A percentile compares a stretch with the other conserved stretches of the same genome.
Conservation (phyloP, 2,888 invertebrate species). For the Spisula solida region DNA sequence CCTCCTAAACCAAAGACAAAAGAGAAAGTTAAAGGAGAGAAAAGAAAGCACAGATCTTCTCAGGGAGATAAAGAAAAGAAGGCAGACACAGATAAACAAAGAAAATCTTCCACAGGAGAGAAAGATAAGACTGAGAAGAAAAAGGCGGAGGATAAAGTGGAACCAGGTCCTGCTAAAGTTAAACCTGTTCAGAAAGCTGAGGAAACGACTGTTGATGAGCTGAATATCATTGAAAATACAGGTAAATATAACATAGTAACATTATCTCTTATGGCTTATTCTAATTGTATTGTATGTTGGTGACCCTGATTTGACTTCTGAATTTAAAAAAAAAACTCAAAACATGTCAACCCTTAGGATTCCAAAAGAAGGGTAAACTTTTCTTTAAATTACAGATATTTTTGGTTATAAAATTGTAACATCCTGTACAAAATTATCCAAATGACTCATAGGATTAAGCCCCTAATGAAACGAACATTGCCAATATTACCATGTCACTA, state of each 20-base stretch:
- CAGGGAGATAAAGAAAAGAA: constrained; percentile 51
- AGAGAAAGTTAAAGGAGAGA: constrained; percentile 51
- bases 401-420: too few species aligned
- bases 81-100: constrained; percentile 42
- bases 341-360: too few species aligned
- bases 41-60: constrained; percentile 48
- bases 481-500: too few species aligned
- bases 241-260: constrained; percentile 46
- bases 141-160: constrained; percentile 55
- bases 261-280: too few species aligned
- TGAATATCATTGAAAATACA: constrained; percentile 72
- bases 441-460: too few species aligned
- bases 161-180: constrained; percentile 11
- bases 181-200: constrained; percentile 48
- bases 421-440: too few species aligned
- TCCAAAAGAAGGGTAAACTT: too few species aligned
- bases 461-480: too few species aligned
- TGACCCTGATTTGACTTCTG: too few species aligned
- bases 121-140: constrained; percentile 43
- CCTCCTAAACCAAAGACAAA: constrained; percentile 55
- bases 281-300: too few species aligned
- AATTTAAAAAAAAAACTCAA: too few species aligned
- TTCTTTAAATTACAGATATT: too few species aligned
- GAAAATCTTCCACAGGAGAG: constrained; percentile 45
- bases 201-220: constrained; percentile 58